A percentile compares a stretch with the other conserved stretches of the same genome.
Evolutionary conservation across 1,140 invertebrate species (phyloP).

Genomic region (Ceratosolen solmsi): DNA sequence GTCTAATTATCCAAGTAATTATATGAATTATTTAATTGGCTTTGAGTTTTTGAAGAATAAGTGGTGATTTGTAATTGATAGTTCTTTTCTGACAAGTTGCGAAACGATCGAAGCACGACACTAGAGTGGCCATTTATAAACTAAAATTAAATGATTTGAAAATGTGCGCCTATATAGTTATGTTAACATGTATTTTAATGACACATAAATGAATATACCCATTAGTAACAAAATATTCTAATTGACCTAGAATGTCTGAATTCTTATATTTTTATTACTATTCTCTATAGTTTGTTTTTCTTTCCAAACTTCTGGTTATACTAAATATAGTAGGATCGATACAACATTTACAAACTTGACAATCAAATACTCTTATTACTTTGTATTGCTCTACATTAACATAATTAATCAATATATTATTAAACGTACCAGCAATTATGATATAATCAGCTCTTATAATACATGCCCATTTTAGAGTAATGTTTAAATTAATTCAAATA

Average conservation of each 20-base stretch:
- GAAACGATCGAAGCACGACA: background rate
- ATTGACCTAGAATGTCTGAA: too few relatives aligned
- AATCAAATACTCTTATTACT: too few relatives aligned
- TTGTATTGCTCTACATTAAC: too few relatives aligned
- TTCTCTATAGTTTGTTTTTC: too few relatives aligned
- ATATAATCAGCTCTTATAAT: background rate
- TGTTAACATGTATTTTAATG: background rate
- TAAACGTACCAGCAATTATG: background rate
- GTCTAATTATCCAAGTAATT: constrained; percentile 45
- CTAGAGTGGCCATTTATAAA: background rate
- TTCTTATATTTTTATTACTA: too few relatives aligned
- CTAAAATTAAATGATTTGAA: background rate
- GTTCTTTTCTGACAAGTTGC: background rate
- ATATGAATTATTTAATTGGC: constrained; percentile 45
- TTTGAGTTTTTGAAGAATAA: background rate
- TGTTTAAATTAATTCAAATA: background rate
- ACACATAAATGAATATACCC: background rate
- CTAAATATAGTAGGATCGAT: too few relatives aligned
- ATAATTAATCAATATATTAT: background rate
- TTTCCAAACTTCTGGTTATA: too few relatives aligned
- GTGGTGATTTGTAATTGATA: background rate
- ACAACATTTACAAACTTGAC: too few relatives aligned
- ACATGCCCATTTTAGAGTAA: background rate
- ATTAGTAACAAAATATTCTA: background rate
- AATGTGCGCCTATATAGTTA: background rate